A percentile compares a stretch with the other conserved stretches of the same genome.
Evolutionary conservation across 2,797 vertebrate genomes (phyloP).

Genomic region (Periparus ater): DNA sequence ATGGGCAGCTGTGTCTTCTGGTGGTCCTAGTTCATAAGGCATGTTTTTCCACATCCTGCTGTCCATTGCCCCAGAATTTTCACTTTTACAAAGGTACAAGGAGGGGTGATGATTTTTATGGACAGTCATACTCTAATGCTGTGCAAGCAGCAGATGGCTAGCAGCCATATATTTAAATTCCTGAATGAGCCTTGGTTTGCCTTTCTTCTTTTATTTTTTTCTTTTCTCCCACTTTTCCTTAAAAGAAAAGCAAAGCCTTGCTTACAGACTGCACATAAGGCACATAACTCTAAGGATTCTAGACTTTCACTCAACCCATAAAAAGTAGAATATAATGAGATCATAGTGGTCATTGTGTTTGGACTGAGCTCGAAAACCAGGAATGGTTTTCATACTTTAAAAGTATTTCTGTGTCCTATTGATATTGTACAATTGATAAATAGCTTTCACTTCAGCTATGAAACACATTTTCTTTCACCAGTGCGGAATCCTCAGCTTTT

Average conservation of each 20-base stretch:
- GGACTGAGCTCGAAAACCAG: background rate
- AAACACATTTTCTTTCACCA: background rate
- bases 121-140: background rate
- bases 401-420: background rate
- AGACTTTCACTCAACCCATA: background rate
- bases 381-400: background rate
- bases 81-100: background rate
- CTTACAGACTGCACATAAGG: background rate
- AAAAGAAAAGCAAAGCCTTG: background rate
- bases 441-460: background rate
- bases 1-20: background rate
- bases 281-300: background rate
- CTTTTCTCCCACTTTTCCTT: background rate
- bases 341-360: accelerated
- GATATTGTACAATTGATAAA: background rate
- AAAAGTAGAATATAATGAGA: background rate
- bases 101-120: background rate
- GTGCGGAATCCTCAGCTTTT: background rate
- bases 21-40: background rate
- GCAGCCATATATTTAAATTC: background rate
- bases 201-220: background rate
- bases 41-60: background rate
- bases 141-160: background rate
- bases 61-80: background rate
- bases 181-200: background rate